Evolutionary conservation across 2,797 vertebrate species (phyloP).

Genomic region (Acipenser ruthenus): DNA sequence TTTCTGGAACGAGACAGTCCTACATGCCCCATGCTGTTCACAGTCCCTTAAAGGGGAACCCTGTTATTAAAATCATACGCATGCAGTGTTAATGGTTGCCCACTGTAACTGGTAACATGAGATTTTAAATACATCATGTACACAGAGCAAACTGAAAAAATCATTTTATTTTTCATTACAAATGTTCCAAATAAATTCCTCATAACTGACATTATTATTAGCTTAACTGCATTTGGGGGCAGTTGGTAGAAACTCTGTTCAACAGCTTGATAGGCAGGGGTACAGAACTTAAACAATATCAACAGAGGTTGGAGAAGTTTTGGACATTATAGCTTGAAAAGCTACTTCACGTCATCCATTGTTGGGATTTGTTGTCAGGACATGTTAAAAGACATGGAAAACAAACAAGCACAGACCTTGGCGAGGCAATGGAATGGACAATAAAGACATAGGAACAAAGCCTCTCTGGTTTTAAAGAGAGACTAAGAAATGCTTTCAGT

Average conservation of each 20-base stretch:
- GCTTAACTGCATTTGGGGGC: no score
- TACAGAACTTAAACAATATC: conserved; percentile 7
- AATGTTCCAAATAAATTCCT: no score
- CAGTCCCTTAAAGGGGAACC: no score
- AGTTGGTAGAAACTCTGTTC: not conserved
- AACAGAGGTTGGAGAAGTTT: not conserved
- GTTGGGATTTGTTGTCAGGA: not conserved
- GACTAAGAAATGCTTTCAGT: not conserved
- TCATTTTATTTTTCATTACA: no score
- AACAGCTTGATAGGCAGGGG: conserved; percentile 1
- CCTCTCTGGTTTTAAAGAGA: not conserved
- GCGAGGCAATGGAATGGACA: not conserved
- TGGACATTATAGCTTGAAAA: conserved; percentile 9
- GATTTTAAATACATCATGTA: no score
- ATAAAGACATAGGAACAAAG: not conserved
- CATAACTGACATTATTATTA: no score
- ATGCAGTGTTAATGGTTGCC: no score
- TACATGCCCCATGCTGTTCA: no score
- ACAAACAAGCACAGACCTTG: not conserved
- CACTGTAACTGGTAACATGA: no score
- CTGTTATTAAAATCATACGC: no score
- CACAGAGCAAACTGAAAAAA: no score
- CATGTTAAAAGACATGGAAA: conserved; percentile 1
- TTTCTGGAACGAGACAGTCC: no score
- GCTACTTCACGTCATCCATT: conserved; percentile 4